These are phyloP conservation scores for Ataeniobius toweri DNA, from an alignment of 2,797 vertebrate genomes.

Conservation along the genomic window DNA sequence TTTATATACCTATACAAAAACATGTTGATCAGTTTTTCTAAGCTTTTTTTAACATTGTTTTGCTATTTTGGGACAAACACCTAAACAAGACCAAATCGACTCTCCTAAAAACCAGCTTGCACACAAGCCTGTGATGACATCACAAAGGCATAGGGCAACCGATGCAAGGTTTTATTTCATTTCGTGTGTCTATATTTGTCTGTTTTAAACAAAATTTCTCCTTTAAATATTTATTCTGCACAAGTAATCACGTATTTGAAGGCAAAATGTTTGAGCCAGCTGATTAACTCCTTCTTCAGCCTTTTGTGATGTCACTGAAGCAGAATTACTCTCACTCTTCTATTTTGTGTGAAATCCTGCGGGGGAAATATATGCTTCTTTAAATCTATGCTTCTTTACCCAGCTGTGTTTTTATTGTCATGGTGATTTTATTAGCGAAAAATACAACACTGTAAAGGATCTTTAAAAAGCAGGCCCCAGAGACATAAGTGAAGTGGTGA, in stretches of 20 bases:
- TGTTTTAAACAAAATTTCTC: neutral
- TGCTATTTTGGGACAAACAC: neutral
- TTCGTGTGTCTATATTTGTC: neutral
- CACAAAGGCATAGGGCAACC: neutral
- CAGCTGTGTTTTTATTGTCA: neutral
- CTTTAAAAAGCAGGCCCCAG: neutral
- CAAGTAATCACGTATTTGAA: neutral
- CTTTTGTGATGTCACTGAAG: neutral
- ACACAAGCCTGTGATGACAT: neutral
- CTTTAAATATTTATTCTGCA: neutral
- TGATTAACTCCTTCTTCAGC: neutral
- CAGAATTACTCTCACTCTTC: neutral
- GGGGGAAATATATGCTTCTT: neutral
- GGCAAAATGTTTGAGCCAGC: neutral
- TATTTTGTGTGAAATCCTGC: neutral
- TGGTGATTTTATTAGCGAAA: neutral
- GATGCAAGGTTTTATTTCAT: neutral
- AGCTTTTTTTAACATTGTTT: neutral
- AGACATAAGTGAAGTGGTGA: constrained; percentile 1
- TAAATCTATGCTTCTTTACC: neutral
- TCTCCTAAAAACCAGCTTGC: neutral
- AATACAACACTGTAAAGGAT: neutral
- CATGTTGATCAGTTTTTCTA: neutral
- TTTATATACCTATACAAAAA: neutral
- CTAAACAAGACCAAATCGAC: neutral